phyloP scores from a whole-genome alignment of 2,113 vertebrate genomes.

The Odontophorus gujanensis region DNA sequence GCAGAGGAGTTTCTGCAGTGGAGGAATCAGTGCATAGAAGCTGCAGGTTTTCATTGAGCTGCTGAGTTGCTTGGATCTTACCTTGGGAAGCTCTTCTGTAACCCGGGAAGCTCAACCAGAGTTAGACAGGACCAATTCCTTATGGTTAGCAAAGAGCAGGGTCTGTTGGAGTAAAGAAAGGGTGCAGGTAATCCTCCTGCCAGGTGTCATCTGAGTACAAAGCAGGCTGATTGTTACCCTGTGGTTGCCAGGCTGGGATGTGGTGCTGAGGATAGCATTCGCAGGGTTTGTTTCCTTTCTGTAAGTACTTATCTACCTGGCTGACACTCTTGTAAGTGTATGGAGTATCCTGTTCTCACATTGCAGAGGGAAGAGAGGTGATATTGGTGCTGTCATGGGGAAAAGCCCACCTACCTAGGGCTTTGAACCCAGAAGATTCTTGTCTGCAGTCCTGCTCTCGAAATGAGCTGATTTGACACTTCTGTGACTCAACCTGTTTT shows the following conservation, averaged over 20 bases:
- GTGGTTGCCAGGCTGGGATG: neutral
- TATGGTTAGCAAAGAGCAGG: neutral
- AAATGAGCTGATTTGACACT: neutral
- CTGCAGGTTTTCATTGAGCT: rapidly evolving
- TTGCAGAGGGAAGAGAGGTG: neutral
- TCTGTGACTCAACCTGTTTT: neutral
- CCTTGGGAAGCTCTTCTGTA: neutral
- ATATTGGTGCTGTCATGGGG: neutral
- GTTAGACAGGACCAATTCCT: neutral
- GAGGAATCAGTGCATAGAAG: neutral
- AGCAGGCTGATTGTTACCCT: neutral
- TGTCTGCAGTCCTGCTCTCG: neutral
- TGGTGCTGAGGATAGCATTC: rapidly evolving
- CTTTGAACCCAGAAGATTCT: neutral
- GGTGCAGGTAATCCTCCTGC: neutral
- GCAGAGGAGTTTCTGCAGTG: neutral
- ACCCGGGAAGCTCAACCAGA: neutral
- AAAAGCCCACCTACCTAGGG: neutral
- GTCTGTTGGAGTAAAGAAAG: neutral
- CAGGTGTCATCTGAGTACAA: neutral
- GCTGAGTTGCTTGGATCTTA: neutral
- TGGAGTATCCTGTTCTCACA: neutral
- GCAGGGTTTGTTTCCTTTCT: neutral
- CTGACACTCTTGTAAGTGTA: neutral
- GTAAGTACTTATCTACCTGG: neutral